A percentile compares a stretch with the other conserved stretches of the same genome.
Conservation (phyloP, 2,888 invertebrate species). For the Drosophila nr. perissopoda region DNA sequence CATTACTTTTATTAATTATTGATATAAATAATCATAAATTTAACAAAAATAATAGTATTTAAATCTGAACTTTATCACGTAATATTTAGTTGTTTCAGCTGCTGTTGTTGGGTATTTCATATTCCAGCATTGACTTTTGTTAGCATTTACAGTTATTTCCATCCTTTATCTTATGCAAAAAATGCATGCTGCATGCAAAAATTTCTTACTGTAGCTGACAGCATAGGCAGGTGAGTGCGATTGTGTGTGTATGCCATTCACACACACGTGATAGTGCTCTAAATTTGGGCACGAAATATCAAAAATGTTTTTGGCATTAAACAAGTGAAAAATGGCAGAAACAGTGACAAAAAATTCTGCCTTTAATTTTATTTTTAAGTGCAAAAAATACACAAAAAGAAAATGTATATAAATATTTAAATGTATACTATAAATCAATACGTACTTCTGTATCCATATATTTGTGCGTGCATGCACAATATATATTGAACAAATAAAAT, state of each 20-base stretch:
- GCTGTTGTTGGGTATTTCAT: constrained; percentile 7
- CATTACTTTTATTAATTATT: no score
- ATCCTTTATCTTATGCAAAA: constrained; percentile 76
- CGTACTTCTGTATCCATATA: constrained; percentile 68
- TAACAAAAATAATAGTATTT: not conserved
- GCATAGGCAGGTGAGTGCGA: constrained; percentile 54
- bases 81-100: not conserved
- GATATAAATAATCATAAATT: not conserved
- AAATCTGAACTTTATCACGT: not conserved
- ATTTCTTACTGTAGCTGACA: constrained; percentile 26
- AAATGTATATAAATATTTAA: constrained; percentile 16
- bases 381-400: constrained; percentile 1
- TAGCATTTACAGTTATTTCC: constrained; percentile 32
- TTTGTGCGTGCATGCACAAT: constrained; percentile 42
- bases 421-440: constrained; percentile 66
- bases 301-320: constrained; percentile 61
- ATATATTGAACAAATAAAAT: constrained; percentile 76
- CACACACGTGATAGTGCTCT: constrained; percentile 69
- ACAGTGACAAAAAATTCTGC: constrained; percentile 27
- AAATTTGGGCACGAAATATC: constrained; percentile 72
- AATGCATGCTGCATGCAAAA: constrained; percentile 71
- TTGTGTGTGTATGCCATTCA: constrained; percentile 36
- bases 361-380: constrained; percentile 44
- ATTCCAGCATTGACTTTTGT: not conserved
- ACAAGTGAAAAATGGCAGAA: constrained; percentile 37